Conservation (phyloP, 1,140 invertebrate genomes). For the Akabosia matsudoensis region DNA sequence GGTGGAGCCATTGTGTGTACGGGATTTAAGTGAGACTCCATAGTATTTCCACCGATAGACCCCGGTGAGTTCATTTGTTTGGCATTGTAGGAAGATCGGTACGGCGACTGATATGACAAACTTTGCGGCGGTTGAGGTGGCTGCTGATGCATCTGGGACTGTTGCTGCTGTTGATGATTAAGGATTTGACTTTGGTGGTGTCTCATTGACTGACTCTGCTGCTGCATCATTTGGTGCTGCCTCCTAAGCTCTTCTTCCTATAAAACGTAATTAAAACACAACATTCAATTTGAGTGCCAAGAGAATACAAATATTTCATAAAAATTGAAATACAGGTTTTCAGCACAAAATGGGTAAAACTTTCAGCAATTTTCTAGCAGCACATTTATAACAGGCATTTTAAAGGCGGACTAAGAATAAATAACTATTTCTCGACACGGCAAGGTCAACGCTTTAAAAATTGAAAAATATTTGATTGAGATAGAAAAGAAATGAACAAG, state of each 20-base stretch:
- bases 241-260: constrained; percentile 55
- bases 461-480: too few relatives aligned
- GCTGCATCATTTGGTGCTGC: constrained; percentile 51
- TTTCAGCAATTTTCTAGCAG: too few relatives aligned
- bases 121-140: constrained; percentile 36
- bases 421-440: too few relatives aligned
- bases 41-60: constrained; percentile 51
- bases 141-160: constrained; percentile 44
- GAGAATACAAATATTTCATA: too few relatives aligned
- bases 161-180: constrained; percentile 44
- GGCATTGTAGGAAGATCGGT: constrained; percentile 39
- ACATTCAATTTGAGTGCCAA: neutral
- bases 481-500: neutral
- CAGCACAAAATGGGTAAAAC: too few relatives aligned
- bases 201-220: constrained; percentile 42
- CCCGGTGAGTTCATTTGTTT: constrained; percentile 46
- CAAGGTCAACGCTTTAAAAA: neutral
- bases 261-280: constrained; percentile 27
- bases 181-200: constrained; percentile 47
- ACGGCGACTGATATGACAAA: constrained; percentile 41
- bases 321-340: too few relatives aligned
- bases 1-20: constrained; percentile 40
- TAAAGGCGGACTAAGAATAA: too few relatives aligned
- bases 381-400: too few relatives aligned
- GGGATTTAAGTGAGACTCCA: constrained; percentile 36